Evolutionary conservation across 2,888 invertebrate species (phyloP).

Genomic region (Pteria penguin): DNA sequence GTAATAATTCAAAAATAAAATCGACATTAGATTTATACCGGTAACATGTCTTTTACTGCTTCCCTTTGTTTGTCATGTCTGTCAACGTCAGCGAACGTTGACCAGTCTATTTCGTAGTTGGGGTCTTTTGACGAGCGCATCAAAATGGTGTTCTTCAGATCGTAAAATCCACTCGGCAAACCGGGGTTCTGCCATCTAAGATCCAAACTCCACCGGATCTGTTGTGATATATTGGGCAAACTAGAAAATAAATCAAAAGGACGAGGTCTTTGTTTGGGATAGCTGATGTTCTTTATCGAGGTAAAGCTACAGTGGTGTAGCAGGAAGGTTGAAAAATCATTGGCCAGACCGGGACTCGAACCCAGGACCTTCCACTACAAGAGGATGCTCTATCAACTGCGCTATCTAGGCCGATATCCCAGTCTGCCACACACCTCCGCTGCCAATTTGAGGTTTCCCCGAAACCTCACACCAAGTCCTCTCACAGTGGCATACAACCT

Average conservation of each 20-base stretch:
- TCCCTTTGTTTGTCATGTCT: conserved; percentile 43
- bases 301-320: no score
- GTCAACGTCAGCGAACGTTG: conserved; percentile 52
- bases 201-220: conserved; percentile 76
- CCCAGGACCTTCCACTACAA: neutral
- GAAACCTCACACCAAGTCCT: no score
- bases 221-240: conserved; percentile 66
- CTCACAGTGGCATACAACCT: no score
- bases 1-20: no score
- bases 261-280: no score
- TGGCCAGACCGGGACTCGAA: neutral
- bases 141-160: conserved; percentile 65
- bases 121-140: conserved; percentile 70
- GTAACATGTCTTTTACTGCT: conserved; percentile 49
- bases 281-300: no score
- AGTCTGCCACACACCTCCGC: neutral
- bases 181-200: conserved; percentile 74
- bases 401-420: neutral
- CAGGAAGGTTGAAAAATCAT: no score
- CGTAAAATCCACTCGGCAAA: conserved; percentile 72
- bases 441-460: no score
- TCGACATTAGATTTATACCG: conserved; percentile 34
- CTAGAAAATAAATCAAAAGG: conserved; percentile 50
- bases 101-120: conserved; percentile 69
- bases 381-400: neutral